A percentile compares a stretch with the other conserved stretches of the same genome.
These are phyloP conservation scores for Psophia crepitans DNA, from an alignment of 2,113 vertebrate genomes.

Conservation along the genomic window DNA sequence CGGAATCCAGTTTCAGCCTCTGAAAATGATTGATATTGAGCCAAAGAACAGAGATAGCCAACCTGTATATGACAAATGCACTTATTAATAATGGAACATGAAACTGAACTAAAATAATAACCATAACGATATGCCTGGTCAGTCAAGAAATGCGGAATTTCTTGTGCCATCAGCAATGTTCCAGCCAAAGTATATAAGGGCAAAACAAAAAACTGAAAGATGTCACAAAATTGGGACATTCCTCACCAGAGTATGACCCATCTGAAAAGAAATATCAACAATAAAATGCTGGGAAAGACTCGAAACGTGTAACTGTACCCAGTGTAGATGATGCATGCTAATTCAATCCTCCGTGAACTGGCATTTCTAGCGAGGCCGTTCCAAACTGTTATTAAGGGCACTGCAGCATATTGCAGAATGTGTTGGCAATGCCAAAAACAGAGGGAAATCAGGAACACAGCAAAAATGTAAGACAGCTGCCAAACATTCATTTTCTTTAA, in stretches of 20 bases:
- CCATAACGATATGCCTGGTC: neutral
- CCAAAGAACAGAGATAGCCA: neutral
- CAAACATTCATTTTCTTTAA: slow-evolving; percentile 46
- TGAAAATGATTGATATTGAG: neutral
- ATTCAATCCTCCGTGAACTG: slow-evolving; percentile 35
- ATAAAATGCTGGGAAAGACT: neutral
- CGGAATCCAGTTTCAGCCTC: slow-evolving; percentile 20
- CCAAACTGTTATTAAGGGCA: slow-evolving; percentile 63
- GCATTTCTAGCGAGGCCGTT: slow-evolving; percentile 15
- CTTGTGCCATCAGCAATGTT: neutral
- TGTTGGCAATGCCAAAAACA: slow-evolving; percentile 49
- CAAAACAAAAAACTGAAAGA: neutral
- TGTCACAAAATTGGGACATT: neutral
- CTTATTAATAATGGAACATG: neutral
- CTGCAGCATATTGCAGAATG: slow-evolving; percentile 61
- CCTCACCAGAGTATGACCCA: neutral
- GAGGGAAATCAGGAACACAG: neutral
- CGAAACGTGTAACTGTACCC: neutral
- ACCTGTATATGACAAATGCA: neutral
- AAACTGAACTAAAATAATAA: slow-evolving; percentile 26
- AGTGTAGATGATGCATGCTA: slow-evolving; percentile 13
- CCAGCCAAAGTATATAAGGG: neutral
- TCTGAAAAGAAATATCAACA: neutral
- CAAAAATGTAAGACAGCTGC: slow-evolving; percentile 16
- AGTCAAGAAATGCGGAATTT: neutral